Conservation (phyloP, 2,113 vertebrate genomes). For the Hiodon alosoides region DNA sequence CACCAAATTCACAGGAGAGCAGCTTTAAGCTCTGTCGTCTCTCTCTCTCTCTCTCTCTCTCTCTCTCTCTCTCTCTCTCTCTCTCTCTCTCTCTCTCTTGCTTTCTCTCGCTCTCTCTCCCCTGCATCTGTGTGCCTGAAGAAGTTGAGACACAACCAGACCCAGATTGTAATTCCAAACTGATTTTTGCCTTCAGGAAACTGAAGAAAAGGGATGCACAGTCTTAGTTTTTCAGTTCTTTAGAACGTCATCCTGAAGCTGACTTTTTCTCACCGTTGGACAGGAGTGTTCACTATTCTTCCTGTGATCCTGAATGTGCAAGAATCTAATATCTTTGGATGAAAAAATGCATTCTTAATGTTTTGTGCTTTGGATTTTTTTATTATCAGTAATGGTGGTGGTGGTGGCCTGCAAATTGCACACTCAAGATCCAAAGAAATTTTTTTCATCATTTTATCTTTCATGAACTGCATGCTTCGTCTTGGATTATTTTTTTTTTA, state of each 20-base stretch:
- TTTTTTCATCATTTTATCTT: constrained; percentile 14
- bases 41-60: neutral
- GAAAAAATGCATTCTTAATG: neutral
- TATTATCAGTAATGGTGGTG: neutral
- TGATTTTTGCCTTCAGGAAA: constrained; percentile 3
- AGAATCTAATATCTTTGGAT: neutral
- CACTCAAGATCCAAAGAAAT: neutral
- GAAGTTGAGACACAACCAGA: neutral
- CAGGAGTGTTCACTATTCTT: neutral
- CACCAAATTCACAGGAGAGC: neutral
- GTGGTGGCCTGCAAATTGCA: neutral
- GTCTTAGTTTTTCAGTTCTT: neutral
- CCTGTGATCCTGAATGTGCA: neutral
- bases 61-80: neutral
- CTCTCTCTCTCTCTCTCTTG: neutral
- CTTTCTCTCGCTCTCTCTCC: neutral
- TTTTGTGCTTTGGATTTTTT: neutral
- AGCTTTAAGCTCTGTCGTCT: constrained; percentile 5
- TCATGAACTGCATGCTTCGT: neutral
- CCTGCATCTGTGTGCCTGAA: neutral
- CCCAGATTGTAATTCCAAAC: neutral
- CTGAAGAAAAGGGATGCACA: neutral
- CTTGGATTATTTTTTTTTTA: constrained; percentile 9
- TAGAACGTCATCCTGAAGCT: neutral
- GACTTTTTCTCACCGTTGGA: constrained; percentile 10